Evolutionary conservation across 2,113 vertebrate species (phyloP), one percentile per base, ranked within the genome.

Genomic region (Stigmatopora nigra): DNA sequence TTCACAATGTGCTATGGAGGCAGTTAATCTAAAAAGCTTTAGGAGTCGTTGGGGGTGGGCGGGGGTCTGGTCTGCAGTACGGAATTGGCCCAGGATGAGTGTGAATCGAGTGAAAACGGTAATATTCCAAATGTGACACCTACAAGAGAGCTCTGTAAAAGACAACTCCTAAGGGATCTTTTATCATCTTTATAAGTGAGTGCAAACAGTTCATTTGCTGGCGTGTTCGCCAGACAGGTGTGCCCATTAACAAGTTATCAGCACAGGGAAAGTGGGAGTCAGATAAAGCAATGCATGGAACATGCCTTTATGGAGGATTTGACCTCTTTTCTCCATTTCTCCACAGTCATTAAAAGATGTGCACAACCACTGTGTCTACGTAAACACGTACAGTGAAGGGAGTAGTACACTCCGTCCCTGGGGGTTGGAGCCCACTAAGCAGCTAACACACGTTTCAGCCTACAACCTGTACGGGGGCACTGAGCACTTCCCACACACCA

Each of bases 1-100:
- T 85, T 87, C 78, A 87, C 88, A 91, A 89, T 87, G 75, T 88
- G 79, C 80, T 76, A 83, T 73, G 81, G 78, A 82, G 41, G 73
- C 72, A 68, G 78, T 76, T 78, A 81, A 74, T 76, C 80, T 86
- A 86, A 85, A 85, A 83, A 80, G 81, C 77, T 82, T 58, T 75
- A 70, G 76, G 79, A 78, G 81, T 84, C 71, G 78, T 79, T 76
- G 72, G 71, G 31, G 73, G 63, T n/a, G n/a, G n/a, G 25, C 25
- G 25, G 49, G 49, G 2, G 17, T 46, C 9, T 14, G 45, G 45
- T 46, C 47, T 65, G 76, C 78, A 75, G 79, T 76, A 62, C 61
- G 73, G 78, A 65, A 58, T 36, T 25, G 46, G 1, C 66, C 35
- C 3, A 1, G 14, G 80, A 64, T 75, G 71, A 72, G 75, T 71